Evolutionary conservation across 2,888 invertebrate species (phyloP), one percentile per base, ranked within the genome.

Genomic region (Cantharis nigra): DNA sequence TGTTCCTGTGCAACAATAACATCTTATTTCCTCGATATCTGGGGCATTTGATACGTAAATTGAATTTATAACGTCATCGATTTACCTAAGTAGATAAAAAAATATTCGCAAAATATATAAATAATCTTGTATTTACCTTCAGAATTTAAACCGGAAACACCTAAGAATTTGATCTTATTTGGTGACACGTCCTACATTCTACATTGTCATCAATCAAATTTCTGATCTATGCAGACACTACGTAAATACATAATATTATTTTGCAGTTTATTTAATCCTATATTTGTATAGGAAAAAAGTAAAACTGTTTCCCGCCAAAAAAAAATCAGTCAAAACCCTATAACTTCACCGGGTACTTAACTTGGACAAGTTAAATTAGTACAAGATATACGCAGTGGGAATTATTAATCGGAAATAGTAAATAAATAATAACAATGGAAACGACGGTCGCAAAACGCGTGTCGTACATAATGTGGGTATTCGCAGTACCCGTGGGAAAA

Each of bases 401-500:
- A 67, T 26, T 67, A 26, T 67, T 65, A 71, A 33, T 75, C 63
- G 28, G 71, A 75, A 71, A 75, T 71, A 49, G 49, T 49, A 70
- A 69, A 67, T 65, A 71, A 69, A 63, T 23, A 33, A 67, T 67
- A 65, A 67, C 62, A 69, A 72, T 49, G 16, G 63, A 75, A 18
- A 49, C 20, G 80, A 76, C 81, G 80, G 78, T 77, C 76, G 80
- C 75, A 63, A 67, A 77, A 78, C 82, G 78, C 82, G 82, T 82
- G 82, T 78, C 81, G 69, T 67, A 26, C 72, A 63, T 71, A 64
- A 77, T 69, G 49, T 49, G 67, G 63, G 67, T 69, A 70, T 64
- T 69, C 63, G 63, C 73, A 67, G 73, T 76, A 74, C 80, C 77
- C 83, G 82, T 81, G 82, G 82, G 82, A 82, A 82, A 77, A 69